Evolutionary conservation across 2,113 vertebrate species (phyloP), one percentile per base, ranked within the genome.

Genomic region (Stomatorhinus ivindoensis): DNA sequence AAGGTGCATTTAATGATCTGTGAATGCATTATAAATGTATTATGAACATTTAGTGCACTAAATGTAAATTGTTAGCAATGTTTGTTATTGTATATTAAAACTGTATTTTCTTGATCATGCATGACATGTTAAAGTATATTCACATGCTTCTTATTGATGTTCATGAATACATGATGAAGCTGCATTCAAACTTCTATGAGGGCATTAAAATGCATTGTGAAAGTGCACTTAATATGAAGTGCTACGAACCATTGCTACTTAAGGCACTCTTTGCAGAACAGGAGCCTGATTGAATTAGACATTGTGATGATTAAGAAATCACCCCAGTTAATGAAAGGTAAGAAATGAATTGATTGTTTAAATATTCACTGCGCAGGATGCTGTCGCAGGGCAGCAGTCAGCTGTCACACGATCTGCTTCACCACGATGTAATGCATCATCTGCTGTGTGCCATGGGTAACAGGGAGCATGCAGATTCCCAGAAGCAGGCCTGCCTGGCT

Each of bases 361-460:
- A 13, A 87, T n/a, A 87, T 39, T 39, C 35, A 21, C 21, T 39
- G 19, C 21, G 44, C 91, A 98, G 97, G 31, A 15, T 96, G 48
- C 90, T 99, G 89, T 95, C 94, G 1, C 93, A 94, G 47, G 53
- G 91, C 24, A 95, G 93, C 89, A 31, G 58, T 9, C 92, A 94
- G 47, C 46, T 96, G 65, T 96, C 95, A 1, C 92, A 91, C 83
- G 95, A 97, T 69, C 91, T 98, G 91, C 91, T 98, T 53, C 92
- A 93, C 90, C 92, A 97, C 51, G 90, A 92, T 55, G 96, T 95
- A 47, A 93, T 97, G 84, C 96, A 93, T 10, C 65, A 93, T 89
- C 95, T 98, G 88, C 91, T 97, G 90, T 90, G 90, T 4, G 95
- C 95, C 51, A 93, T 97, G 94, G 96, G 96, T 31, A 98, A 97